Evolutionary conservation across 2,113 vertebrate species (phyloP).

Genomic region (Otocyon megalotis): DNA sequence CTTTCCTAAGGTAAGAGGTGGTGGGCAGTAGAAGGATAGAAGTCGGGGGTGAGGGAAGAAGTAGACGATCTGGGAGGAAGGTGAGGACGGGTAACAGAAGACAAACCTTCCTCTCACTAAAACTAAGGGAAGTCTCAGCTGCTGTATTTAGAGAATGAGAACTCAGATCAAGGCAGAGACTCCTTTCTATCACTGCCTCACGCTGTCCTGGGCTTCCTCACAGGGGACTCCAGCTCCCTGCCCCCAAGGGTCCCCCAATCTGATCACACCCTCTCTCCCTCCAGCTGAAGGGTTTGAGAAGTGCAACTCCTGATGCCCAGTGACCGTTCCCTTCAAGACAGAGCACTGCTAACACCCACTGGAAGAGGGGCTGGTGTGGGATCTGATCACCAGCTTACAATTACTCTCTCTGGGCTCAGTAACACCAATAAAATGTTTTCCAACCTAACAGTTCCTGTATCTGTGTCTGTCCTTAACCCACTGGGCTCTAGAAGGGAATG

Average conservation of each 20-base stretch:
- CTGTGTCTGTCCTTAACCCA: conserved; percentile 13
- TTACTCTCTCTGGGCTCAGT: not conserved
- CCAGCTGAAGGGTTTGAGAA: conserved; percentile 77
- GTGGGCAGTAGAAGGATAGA: not conserved
- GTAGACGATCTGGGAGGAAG: not conserved
- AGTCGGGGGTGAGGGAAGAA: not conserved
- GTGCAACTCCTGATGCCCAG: conserved; percentile 67
- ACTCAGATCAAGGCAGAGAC: not conserved
- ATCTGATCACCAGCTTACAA: not conserved
- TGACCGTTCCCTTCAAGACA: conserved; percentile 39
- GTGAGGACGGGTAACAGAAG: not conserved
- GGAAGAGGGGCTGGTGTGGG: not conserved
- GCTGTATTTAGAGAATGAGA: not conserved
- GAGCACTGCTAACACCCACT: not conserved
- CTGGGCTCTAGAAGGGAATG: not conserved
- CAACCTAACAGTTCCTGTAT: not conserved
- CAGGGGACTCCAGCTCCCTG: not conserved
- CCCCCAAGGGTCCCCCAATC: not conserved
- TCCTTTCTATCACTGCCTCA: not conserved
- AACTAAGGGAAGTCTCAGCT: not conserved
- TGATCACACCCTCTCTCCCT: not conserved
- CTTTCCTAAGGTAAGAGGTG: conserved; percentile 78
- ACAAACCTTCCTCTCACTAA: not conserved
- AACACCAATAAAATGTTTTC: conserved; percentile 73
- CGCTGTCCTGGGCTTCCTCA: not conserved